Evolutionary conservation across 2,797 vertebrate species (phyloP), one percentile per base, ranked within the genome.

Genomic region (Zenarchopterus dispar): DNA sequence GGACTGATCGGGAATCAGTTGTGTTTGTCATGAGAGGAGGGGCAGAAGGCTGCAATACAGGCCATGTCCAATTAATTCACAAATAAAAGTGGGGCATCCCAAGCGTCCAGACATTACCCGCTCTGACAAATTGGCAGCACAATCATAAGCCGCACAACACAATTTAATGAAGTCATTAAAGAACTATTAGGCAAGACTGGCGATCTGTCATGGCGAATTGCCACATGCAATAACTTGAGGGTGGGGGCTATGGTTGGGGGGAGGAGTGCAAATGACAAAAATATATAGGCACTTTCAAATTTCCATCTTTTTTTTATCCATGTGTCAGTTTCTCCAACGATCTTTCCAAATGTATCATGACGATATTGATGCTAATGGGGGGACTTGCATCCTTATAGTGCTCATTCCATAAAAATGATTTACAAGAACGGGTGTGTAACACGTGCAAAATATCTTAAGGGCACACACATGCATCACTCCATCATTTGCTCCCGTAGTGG

Each of bases 151-250:
- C 79, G 86, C 91, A 93, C 90, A 93, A 88, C 93, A 91, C 86
- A 89, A 92, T 93, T 94, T 92, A 94, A 92, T 90, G 91, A 89
- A 91, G 92, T 92, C 93, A 92, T 93, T 93, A 94, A 94, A 94
- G 91, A 91, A 93, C 91, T 93, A 94, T 93, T 93, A 92, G 90
- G 86, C 89, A 80, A 65, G 89, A 92, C 92, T 89, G 85, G 84
- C 78, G 84, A 92, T 88, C 89, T 91, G 81, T 93, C 94, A 94
- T 84, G 78, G 91, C 88, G 88, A 86, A 93, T 89, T 91, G 92
- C 89, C 88, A 88, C 85, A 84, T 91, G 89, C 89, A 92, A 92
- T 89, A 89, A 92, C 88, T 89, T 86, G 81, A 8, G 36, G 36
- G 11, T 8, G 69, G 36, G 16, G 36, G 36, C 36, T 39, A 16